Percentiles rank a stretch among this genome's conserved stretches.
These are phyloP conservation scores for Chelonus insularis DNA, from an alignment of 1,140 invertebrate species.

Conservation along the genomic window DNA sequence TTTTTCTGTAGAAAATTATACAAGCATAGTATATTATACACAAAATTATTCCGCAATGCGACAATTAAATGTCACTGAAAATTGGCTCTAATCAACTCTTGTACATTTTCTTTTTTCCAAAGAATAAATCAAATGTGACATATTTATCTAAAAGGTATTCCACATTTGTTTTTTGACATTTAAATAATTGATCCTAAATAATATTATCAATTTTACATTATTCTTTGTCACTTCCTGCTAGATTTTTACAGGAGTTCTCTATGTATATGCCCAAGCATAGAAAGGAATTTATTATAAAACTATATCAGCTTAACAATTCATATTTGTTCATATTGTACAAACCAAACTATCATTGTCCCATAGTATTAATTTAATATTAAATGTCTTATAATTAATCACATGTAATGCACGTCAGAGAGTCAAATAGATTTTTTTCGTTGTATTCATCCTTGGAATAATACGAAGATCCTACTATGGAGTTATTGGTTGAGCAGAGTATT, in stretches of 20 bases:
- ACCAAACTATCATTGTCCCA: too few relatives aligned
- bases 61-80: not conserved
- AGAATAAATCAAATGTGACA: too few relatives aligned
- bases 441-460: constrained; percentile 11
- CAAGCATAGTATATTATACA: constrained; percentile 35
- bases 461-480: constrained; percentile 36
- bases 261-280: not conserved
- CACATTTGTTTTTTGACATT: not conserved
- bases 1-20: constrained; percentile 37
- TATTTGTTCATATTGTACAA: constrained; percentile 51
- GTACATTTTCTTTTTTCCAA: not conserved
- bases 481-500: constrained; percentile 76
- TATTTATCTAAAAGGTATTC: too few relatives aligned
- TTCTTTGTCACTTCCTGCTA: not conserved
- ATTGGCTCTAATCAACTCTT: not conserved
- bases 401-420: not conserved
- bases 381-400: not conserved
- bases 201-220: not conserved
- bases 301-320: too few relatives aligned
- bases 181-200: not conserved
- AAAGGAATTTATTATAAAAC: constrained; percentile 51
- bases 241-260: not conserved
- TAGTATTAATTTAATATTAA: too few relatives aligned
- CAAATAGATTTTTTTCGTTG: not conserved
- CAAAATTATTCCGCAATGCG: not conserved